Evolutionary conservation across 2,888 invertebrate genomes (phyloP), one percentile per base, ranked within the genome.

Genomic region (Ypsolopha scabrella): DNA sequence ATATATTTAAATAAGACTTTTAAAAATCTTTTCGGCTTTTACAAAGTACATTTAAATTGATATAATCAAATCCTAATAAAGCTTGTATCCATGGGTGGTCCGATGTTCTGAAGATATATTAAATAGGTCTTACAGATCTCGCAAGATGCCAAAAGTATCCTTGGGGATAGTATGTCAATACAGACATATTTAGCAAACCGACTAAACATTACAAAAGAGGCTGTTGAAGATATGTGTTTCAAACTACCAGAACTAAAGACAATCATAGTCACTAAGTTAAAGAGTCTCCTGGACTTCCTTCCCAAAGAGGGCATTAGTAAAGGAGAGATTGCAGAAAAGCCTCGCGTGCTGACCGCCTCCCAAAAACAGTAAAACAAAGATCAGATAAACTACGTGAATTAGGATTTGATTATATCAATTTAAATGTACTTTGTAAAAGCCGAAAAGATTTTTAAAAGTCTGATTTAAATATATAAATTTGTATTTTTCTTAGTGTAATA

Each of bases 31-130:
- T 85, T 61, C 75, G 81, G 62, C 88, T 89, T 63, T 80, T 87
- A 58, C 89, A 89, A 7, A 90, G 65, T 44, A 88, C 79, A 57
- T 88, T 87, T 59, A 90, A 73, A 63, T 82, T 86, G 7, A 82
- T 78, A 36, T 87, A 75, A 50, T 69, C 66, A 51, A 88, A 68
- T 13, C 88, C 88, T 48, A 83, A 60, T 36, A 74, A 37, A 68
- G 76, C 55, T 71, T 90, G 9, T 89, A 88, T 73, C 90, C 91
- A 3, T 91, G 91, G 91, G 90, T 91, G 90, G 88, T 91, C 37
- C 75, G 90, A 57, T 90, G 90, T 64, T 79, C 89, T 14, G 88
- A 89, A 58, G 68, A 78, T 24, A 80, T 88, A 60, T 68, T 90
- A 41, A 74, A 87, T 55, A 89, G 88, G 91, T 90, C 71, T 51